A percentile compares a stretch with the other conserved stretches of the same genome.
Conservation (phyloP, 1,140 invertebrate genomes). For the Mactra quadrangularis region DNA sequence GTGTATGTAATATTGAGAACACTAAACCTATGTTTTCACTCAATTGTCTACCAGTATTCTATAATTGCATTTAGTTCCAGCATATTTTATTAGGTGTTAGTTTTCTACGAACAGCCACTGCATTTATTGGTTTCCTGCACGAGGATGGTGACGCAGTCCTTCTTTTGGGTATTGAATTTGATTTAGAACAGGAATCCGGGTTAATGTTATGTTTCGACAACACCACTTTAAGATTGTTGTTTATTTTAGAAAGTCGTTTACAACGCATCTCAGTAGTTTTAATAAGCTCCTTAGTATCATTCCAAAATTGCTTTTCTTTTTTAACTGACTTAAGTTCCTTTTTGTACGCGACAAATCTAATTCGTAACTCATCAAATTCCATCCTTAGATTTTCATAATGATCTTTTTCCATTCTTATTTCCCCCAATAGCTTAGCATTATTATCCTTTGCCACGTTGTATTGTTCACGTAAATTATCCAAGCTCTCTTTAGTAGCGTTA, state of each 20-base stretch:
- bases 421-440: conserved; percentile 21
- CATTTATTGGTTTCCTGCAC: conserved; percentile 14
- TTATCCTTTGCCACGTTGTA: background rate
- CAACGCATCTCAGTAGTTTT: background rate
- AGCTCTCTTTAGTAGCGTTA: background rate
- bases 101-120: conserved; percentile 28
- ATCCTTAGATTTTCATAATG: conserved; percentile 16
- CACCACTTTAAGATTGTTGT: background rate
- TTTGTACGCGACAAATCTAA: conserved; percentile 14
- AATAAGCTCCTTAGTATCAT: conserved; percentile 8
- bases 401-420: background rate
- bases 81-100: conserved; percentile 37
- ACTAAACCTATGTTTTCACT: too few relatives aligned
- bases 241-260: conserved; percentile 22
- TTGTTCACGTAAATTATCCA: background rate
- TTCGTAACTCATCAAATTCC: conserved; percentile 17
- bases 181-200: background rate
- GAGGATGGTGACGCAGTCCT: background rate
- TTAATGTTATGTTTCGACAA: background rate
- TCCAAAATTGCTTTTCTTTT: conserved; percentile 6
- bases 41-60: too few relatives aligned
- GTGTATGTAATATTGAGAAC: too few relatives aligned
- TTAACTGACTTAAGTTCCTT: conserved; percentile 12
- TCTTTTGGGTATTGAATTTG: background rate
- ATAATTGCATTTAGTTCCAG: conserved; percentile 11